A percentile compares a stretch with the other conserved stretches of the same genome.
Conservation (phyloP, 2,888 invertebrate species). For the Alsophila aescularia region DNA sequence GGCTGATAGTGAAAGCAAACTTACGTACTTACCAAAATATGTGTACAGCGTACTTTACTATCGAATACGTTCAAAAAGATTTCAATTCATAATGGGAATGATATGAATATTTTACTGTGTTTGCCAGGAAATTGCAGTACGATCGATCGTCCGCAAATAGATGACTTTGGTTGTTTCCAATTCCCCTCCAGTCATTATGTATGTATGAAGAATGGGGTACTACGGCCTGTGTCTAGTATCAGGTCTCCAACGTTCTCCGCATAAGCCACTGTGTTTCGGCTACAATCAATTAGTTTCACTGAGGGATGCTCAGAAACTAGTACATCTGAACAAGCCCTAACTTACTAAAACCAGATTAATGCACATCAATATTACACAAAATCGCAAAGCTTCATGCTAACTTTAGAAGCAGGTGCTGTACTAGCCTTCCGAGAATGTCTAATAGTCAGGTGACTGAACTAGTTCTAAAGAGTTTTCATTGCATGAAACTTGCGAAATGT, state of each 20-base stretch:
- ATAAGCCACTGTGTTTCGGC: too few relatives aligned
- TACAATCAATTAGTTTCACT: too few relatives aligned
- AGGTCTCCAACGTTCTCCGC: too few relatives aligned
- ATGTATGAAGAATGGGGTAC: too few relatives aligned
- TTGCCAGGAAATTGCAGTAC: background rate
- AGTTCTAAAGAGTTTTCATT: background rate
- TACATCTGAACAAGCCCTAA: too few relatives aligned
- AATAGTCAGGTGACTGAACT: conserved; percentile 17
- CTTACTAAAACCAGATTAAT: too few relatives aligned
- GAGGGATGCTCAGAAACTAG: too few relatives aligned
- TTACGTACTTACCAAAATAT: background rate
- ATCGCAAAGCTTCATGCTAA: too few relatives aligned
- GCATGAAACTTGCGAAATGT: too few relatives aligned
- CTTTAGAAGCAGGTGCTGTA: conserved; percentile 2
- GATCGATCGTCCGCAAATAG: background rate
- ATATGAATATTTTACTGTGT: background rate
- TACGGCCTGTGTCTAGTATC: too few relatives aligned
- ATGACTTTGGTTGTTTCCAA: background rate
- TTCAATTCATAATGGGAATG: conserved; percentile 1
- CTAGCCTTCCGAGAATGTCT: conserved; percentile 24
- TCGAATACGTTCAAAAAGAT: background rate
- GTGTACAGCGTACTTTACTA: background rate
- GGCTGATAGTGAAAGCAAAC: background rate
- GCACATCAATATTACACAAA: too few relatives aligned
- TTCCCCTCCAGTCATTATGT: too few relatives aligned